Evolutionary conservation across 2,797 vertebrate genomes (phyloP).

Genomic region (Dryobates pubescens): DNA sequence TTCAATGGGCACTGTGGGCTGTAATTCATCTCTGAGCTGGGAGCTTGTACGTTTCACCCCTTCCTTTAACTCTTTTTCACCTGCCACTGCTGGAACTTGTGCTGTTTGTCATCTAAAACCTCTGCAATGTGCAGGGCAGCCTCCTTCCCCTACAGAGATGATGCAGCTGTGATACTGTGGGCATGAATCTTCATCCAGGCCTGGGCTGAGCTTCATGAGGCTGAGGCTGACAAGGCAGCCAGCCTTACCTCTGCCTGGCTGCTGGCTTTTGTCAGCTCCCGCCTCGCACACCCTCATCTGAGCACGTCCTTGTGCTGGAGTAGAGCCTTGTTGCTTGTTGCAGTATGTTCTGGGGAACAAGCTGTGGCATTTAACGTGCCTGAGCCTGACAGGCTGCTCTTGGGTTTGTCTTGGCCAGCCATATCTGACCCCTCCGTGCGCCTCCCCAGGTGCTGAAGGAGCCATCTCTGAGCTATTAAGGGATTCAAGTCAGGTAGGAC

Average conservation of each 20-base stretch:
- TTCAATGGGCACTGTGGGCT: neutral
- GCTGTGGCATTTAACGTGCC: neutral
- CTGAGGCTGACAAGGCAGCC: neutral
- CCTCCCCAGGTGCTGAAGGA: neutral
- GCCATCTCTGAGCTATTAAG: fast-evolving
- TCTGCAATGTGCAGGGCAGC: neutral
- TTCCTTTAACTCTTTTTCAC: neutral
- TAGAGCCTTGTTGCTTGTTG: neutral
- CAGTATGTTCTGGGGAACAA: neutral
- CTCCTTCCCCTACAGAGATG: neutral
- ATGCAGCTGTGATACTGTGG: neutral
- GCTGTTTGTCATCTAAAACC: neutral
- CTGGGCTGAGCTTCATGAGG: neutral
- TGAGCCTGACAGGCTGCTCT: neutral
- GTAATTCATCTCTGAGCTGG: neutral
- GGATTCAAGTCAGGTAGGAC: neutral
- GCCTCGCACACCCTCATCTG: neutral
- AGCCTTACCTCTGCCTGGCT: neutral
- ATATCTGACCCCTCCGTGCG: fast-evolving
- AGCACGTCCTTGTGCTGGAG: fast-evolving
- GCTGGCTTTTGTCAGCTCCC: neutral
- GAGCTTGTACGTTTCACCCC: neutral
- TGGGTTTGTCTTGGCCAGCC: neutral
- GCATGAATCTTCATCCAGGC: fast-evolving
- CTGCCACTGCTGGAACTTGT: neutral